A percentile compares a stretch with the other conserved stretches of the same genome.
These are phyloP conservation scores for Orchesella flavescens DNA, from an alignment of 2,888 invertebrate genomes.

Conservation along the genomic window DNA sequence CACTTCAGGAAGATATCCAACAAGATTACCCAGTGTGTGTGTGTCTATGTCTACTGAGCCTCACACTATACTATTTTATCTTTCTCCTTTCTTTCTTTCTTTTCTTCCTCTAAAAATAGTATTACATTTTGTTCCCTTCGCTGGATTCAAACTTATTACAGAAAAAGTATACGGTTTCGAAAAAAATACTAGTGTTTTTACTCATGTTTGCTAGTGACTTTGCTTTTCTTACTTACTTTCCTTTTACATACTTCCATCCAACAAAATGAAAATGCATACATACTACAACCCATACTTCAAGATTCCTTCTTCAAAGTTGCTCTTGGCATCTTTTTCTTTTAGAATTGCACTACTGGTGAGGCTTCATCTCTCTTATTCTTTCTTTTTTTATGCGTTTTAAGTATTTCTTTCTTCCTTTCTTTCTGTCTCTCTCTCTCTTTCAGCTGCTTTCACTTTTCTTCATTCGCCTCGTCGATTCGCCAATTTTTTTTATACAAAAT, in stretches of 20 bases:
- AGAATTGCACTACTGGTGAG: not conserved
- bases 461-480: conserved; percentile 26
- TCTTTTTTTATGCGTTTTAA: conserved; percentile 9
- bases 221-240: conserved; percentile 9
- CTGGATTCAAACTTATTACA: conserved; percentile 28
- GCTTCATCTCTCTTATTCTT: conserved; percentile 5
- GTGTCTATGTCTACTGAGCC: not conserved
- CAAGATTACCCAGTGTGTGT: conserved; percentile 16
- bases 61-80: not conserved
- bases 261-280: conserved; percentile 37
- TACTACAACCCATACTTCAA: conserved; percentile 22
- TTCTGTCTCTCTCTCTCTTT: conserved; percentile 8
- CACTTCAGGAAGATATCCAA: conserved; percentile 14
- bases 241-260: conserved; percentile 25
- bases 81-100: not conserved
- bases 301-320: conserved; percentile 41
- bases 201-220: conserved; percentile 43
- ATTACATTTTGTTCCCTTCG: conserved; percentile 25
- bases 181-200: conserved; percentile 27
- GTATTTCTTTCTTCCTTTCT: conserved; percentile 10
- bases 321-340: conserved; percentile 34
- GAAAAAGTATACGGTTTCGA: conserved; percentile 26
- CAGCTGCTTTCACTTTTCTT: conserved; percentile 12
- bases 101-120: conserved; percentile 12
- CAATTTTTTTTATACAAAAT: not conserved